Evolutionary conservation across 2,113 vertebrate species (phyloP), one percentile per base, ranked within the genome.

Genomic region (Lagenorhynchus albirostris): DNA sequence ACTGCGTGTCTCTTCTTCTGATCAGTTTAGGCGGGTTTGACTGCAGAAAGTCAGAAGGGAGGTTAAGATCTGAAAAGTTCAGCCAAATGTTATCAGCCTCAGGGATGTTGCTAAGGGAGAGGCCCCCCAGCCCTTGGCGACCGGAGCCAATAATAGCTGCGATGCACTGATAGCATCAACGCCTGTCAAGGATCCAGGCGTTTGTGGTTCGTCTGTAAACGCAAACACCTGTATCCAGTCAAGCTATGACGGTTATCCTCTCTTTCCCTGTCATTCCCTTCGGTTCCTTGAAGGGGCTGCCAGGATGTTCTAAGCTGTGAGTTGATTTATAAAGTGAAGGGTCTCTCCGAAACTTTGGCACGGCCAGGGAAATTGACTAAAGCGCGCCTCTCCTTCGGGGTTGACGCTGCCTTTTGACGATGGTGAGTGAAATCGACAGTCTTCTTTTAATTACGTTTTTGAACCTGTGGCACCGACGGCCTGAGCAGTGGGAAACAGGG

Each of bases 41-140:
- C 99, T 99, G 98, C 99, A 95, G 98, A 98, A 98, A 99, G 99
- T 99, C 99, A 99, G 99, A 99, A 99, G 99, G 99, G 99, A 99
- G 99, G 99, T 99, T 99, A 99, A 98, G 99, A 99, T 99, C 99
- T 98, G 99, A 99, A 99, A 98, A 99, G 99, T 99, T 99, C 99
- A 99, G 99, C 99, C 99, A 99, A 99, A 99, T 99, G 99, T 99
- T 99, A 99, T 99, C 99, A 99, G 99, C 98, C 98, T 98, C 98
- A 94, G 99, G 98, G 99, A 99, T 99, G 99, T 99, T 99, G 98
- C 99, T 98, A 98, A 99, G 99, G 98, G 99, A 99, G 98, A 98
- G 98, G 98, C 98, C 99, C 99, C 96, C 44, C 96, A 98, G 99
- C 99, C 99, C 98, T 98, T 82, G 95, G 99, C 98, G 99, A 99